Base-by-base conservation (phyloP, 1,140 invertebrate genomes). In the Ips nitidus region DNA sequence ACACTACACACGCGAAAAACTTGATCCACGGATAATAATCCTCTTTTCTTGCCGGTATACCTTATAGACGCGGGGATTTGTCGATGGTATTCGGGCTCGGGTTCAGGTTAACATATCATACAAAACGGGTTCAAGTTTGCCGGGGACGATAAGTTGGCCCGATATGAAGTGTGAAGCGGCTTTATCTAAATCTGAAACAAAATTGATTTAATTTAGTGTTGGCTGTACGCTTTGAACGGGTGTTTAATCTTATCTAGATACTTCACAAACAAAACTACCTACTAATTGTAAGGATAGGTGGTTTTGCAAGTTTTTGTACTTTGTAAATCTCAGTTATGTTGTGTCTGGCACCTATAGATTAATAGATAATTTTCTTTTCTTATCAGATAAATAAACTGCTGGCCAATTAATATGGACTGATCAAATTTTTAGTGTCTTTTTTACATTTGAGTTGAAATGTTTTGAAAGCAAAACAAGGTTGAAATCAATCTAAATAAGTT, bases 1-100 rank as follows among this genome's bases (percentile, higher is more conserved):
- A 68, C 74, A 75, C 67, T 71, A 66, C 74, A 76, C 74, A 71
- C 74, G 52, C 74, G 71, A 73, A 74, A 75, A 70, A 73, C n/a
- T 22, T 40, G n/a, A 7, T 8, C 5, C 52, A 41, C 55, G 55
- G 8, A 39, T 6, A 40, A 38, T 40, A 39, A 41, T 22, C 22
- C 37, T 7, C 2, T 3, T 22, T 38, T 57, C 40, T 57, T 8
- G 22, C 45, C 45, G 45, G 45, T 8, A 3, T 6, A 50, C 22
- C 45, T 50, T 50, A 50, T 2, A 50, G 45, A 6, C 22, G 45
- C 22, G 45, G 45, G 22, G 3, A 50, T 22, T 22, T 22, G 22
- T 22, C 22, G 22, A 22, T 22, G 22, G 22, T 22, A 22, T 22
- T 22, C 22, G 22, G 22, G 22, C 22, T 22, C 22, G 22, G 22